Evolutionary conservation across 2,888 invertebrate genomes (phyloP).

Genomic region (Octodonta nipae): DNA sequence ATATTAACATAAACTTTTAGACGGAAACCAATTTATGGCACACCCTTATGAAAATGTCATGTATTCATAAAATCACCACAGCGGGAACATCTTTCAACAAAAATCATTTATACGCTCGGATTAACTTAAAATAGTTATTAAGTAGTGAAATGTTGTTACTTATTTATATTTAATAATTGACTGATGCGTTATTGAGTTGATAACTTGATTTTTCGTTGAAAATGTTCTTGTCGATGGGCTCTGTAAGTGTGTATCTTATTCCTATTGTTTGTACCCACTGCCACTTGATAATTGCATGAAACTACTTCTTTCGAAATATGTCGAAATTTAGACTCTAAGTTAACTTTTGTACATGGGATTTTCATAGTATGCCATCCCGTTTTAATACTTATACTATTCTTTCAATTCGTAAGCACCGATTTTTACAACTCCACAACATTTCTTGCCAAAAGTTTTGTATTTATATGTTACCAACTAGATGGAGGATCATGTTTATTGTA

Average conservation of each 20-base stretch:
- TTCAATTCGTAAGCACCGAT: no score
- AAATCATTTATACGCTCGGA: constrained; percentile 16
- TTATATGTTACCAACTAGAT: not conserved
- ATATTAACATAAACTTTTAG: no score
- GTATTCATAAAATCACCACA: constrained; percentile 14
- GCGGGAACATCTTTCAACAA: constrained; percentile 13
- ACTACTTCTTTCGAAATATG: not conserved
- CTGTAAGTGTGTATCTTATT: constrained; percentile 2
- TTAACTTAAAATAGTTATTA: constrained; percentile 12
- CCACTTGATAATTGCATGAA: constrained; percentile 15
- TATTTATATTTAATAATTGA: constrained; percentile 12
- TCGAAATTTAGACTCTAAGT: no score
- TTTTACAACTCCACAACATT: constrained; percentile 1
- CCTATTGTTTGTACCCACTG: constrained; percentile 19
- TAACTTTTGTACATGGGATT: no score
- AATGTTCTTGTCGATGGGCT: not conserved
- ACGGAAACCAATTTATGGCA: constrained; percentile 19
- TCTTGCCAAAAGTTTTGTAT: not conserved
- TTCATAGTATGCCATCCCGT: no score
- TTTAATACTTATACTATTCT: no score
- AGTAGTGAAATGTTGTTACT: constrained; percentile 17
- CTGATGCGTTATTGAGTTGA: constrained; percentile 8
- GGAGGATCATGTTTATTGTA: not conserved
- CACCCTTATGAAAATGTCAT: constrained; percentile 15
- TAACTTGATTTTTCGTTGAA: constrained; percentile 10